Evolutionary conservation across 2,797 vertebrate genomes (phyloP).

Genomic region (Hylomyscus alleni): DNA sequence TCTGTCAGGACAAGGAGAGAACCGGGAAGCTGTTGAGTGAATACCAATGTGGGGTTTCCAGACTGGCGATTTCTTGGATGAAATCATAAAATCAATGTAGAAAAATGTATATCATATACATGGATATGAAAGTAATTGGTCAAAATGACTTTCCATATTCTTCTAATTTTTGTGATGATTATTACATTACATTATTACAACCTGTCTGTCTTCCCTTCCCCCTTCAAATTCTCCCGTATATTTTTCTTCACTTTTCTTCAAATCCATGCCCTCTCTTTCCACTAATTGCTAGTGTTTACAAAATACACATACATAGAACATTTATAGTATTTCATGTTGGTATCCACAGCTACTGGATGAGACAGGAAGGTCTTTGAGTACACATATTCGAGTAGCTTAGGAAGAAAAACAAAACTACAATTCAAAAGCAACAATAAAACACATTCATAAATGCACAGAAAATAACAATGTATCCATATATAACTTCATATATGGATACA

Average conservation of each 20-base stretch:
- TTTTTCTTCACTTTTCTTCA: not conserved
- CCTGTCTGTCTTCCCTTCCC: not conserved
- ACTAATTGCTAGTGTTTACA: not conserved
- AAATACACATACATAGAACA: not conserved
- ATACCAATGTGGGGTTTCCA: not conserved
- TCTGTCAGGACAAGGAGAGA: not conserved
- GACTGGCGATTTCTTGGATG: not conserved
- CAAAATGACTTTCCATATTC: not conserved
- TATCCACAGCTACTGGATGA: not conserved
- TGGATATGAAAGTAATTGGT: not conserved
- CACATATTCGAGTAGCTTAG: not conserved
- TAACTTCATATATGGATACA: not conserved
- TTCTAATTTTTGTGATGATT: not conserved
- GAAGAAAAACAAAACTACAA: not conserved
- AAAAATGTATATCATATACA: not conserved
- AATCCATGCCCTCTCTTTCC: not conserved
- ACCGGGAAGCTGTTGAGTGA: not conserved
- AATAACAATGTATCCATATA: not conserved
- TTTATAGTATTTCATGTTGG: not conserved
- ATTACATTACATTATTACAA: not conserved
- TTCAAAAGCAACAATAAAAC: not conserved
- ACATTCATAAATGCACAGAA: not conserved
- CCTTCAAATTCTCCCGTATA: no score
- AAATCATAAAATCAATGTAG: not conserved
- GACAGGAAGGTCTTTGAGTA: not conserved